These are phyloP conservation scores for Danaus melanippus DNA, from an alignment of 1,140 invertebrate species.

Conservation along the genomic window DNA sequence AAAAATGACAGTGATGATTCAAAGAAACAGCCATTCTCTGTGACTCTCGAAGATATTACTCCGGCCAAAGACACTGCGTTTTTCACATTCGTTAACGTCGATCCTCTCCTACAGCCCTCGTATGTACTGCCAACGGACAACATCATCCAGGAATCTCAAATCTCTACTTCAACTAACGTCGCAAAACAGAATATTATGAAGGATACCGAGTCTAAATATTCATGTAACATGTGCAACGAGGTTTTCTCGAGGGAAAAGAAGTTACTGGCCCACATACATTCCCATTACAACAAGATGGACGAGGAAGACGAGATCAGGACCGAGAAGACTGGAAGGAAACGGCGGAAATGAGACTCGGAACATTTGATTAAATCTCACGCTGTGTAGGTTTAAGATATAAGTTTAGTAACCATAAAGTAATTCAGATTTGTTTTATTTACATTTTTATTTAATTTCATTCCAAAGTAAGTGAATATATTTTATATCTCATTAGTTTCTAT, in stretches of 20 bases:
- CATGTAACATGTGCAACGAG: slow-evolving; percentile 55
- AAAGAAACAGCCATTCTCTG: slow-evolving; percentile 36
- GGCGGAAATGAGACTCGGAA: slow-evolving; percentile 7
- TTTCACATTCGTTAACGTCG: slow-evolving; percentile 63
- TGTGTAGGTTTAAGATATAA: too few relatives aligned
- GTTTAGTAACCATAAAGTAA: background rate
- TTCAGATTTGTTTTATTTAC: background rate
- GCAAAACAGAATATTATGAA: slow-evolving; percentile 26
- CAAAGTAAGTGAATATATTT: too few relatives aligned
- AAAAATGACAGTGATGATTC: slow-evolving; percentile 17
- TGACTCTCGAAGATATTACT: slow-evolving; percentile 40
- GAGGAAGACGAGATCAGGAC: slow-evolving; percentile 39
- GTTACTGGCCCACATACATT: slow-evolving; percentile 49
- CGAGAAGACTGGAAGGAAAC: slow-evolving; percentile 29
- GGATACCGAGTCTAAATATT: slow-evolving; percentile 34
- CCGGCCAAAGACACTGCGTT: slow-evolving; percentile 41
- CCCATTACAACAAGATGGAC: slow-evolving; percentile 55
- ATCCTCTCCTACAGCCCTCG: slow-evolving; percentile 57
- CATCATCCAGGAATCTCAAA: slow-evolving; percentile 64
- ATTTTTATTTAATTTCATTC: too few relatives aligned
- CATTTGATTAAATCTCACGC: too few relatives aligned
- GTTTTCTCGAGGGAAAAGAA: slow-evolving; percentile 55
- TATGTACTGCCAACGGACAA: slow-evolving; percentile 61
- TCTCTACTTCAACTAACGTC: slow-evolving; percentile 44
- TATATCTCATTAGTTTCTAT: too few relatives aligned